phyloP scores from a whole-genome alignment of 2,113 vertebrate genomes.

The Sinocyclocheilus maitianheensis region DNA sequence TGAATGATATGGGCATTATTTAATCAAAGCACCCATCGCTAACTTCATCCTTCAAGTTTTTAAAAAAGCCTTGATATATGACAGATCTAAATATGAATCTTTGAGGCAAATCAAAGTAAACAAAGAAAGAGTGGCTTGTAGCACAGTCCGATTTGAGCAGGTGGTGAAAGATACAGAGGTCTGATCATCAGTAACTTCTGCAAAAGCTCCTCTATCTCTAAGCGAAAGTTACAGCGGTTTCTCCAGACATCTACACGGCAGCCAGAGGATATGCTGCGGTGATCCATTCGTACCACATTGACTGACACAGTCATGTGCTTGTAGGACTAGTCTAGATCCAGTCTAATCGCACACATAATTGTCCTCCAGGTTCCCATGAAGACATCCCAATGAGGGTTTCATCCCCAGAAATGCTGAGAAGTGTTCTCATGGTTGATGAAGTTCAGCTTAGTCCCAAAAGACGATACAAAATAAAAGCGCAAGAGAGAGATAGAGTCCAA shows the following conservation, averaged over 20 bases:
- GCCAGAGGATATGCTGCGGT: background rate
- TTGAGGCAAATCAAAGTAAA: slow-evolving; percentile 33
- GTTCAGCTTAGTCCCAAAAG: slow-evolving; percentile 18
- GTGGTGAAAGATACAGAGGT: background rate
- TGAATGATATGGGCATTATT: slow-evolving; percentile 3
- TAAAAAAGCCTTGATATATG: background rate
- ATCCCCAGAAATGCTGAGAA: background rate
- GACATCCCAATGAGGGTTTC: background rate
- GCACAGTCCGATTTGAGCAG: slow-evolving; percentile 12
- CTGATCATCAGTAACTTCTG: slow-evolving; percentile 25
- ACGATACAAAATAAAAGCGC: background rate
- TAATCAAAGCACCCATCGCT: background rate
- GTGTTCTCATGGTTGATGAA: background rate
- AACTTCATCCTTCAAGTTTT: background rate
- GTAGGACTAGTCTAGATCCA: slow-evolving; percentile 9
- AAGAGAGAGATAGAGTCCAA: slow-evolving; percentile 6
- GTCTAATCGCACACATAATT: slow-evolving; percentile 4
- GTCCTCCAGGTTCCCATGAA: background rate
- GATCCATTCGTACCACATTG: background rate
- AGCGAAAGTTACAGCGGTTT: background rate
- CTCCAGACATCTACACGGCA: background rate
- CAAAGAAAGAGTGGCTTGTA: slow-evolving; percentile 5
- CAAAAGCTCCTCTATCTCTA: background rate
- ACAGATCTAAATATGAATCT: slow-evolving; percentile 16
- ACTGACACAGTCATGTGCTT: slow-evolving; percentile 36